Evolutionary conservation across 2,797 vertebrate genomes (phyloP).

Genomic region (Nannoperca australis): DNA sequence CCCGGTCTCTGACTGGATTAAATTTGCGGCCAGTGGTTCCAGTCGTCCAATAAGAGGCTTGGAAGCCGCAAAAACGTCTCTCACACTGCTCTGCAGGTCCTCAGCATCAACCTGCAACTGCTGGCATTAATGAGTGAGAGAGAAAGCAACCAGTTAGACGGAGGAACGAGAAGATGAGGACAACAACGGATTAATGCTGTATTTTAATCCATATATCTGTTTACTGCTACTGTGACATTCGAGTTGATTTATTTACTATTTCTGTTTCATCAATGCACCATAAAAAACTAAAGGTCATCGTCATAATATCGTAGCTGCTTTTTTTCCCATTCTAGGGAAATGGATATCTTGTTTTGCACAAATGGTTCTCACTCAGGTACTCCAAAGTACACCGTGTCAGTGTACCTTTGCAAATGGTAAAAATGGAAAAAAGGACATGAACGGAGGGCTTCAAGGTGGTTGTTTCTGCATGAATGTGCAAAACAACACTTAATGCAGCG

Average conservation of each 20-base stretch:
- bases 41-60: conserved; percentile 69
- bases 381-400: background rate
- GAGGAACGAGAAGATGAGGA: background rate
- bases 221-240: background rate
- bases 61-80: conserved; percentile 65
- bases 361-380: background rate
- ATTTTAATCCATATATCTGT: background rate
- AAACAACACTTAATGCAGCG: conserved; percentile 36
- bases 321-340: background rate
- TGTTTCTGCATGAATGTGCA: conserved; percentile 21
- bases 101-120: conserved; percentile 64
- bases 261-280: background rate
- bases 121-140: conserved; percentile 39
- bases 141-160: conserved; percentile 35
- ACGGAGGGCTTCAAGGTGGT: background rate
- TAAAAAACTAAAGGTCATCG: background rate
- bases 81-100: conserved; percentile 58
- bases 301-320: background rate
- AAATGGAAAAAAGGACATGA: background rate
- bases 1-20: conserved; percentile 78
- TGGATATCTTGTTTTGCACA: conserved; percentile 1
- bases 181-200: background rate
- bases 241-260: background rate
- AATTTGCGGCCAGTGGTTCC: conserved; percentile 46
- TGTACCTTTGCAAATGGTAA: background rate